A percentile compares a stretch with the other conserved stretches of the same genome.
phyloP scores from a whole-genome alignment of 2,888 invertebrate species.

The Andricus quercusramuli region DNA sequence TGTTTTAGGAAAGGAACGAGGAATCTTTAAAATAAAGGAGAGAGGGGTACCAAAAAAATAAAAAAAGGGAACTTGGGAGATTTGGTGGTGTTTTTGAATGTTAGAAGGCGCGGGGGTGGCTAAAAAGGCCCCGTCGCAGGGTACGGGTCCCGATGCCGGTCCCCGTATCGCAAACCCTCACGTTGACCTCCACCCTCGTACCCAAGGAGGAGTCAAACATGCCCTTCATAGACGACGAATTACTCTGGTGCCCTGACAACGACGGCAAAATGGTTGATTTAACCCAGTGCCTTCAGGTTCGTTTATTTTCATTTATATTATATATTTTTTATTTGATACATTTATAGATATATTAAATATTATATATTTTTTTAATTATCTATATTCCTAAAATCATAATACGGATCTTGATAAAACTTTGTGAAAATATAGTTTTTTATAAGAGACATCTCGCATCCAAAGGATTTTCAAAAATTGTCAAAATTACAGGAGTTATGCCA shows the following conservation, averaged over 20 bases:
- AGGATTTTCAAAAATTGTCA: too few species aligned
- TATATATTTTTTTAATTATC: neutral
- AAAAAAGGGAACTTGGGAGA: slow-evolving; percentile 57
- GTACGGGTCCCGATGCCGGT: slow-evolving; percentile 78
- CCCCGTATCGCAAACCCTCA: slow-evolving; percentile 77
- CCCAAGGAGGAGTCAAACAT: slow-evolving; percentile 83
- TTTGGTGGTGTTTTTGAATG: slow-evolving; percentile 75
- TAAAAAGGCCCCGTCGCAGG: slow-evolving; percentile 77
- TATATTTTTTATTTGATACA: too few species aligned
- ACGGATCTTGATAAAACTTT: too few species aligned
- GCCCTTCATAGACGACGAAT: slow-evolving; percentile 98
- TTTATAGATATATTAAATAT: too few species aligned
- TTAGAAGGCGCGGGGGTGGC: slow-evolving; percentile 78
- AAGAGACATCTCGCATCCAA: too few species aligned
- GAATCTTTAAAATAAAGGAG: neutral
- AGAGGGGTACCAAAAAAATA: slow-evolving; percentile 51
- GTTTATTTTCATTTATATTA: slow-evolving; percentile 53
- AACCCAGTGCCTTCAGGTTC: slow-evolving; percentile 92
- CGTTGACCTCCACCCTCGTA: slow-evolving; percentile 77
- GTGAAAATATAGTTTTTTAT: too few species aligned
- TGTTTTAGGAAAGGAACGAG: slow-evolving; percentile 5
- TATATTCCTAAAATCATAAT: too few species aligned
- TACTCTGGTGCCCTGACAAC: slow-evolving; percentile 96
- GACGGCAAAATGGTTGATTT: slow-evolving; percentile 96
- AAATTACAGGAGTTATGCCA: too few species aligned